Conservation (phyloP, 1,140 invertebrate species). For the Telenomus remus region DNA sequence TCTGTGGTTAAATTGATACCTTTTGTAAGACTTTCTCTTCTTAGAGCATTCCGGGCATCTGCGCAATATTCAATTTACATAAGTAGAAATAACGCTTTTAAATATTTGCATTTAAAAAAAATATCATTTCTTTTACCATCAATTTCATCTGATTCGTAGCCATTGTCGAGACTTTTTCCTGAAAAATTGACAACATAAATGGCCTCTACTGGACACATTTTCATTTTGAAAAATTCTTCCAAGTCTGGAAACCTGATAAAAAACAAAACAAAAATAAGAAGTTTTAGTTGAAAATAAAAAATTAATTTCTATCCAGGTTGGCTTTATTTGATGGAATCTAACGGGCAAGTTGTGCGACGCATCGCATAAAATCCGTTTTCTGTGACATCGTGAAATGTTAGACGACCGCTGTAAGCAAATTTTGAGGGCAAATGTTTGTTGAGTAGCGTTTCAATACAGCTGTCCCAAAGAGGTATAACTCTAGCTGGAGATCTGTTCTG, state of each 20-base stretch:
- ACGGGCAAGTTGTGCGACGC: constrained; percentile 62
- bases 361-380: constrained; percentile 70
- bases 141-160: constrained; percentile 10
- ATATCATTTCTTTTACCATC: constrained; percentile 10
- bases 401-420: constrained; percentile 75
- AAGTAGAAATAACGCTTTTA: neutral
- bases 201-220: constrained; percentile 62
- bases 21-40: constrained; percentile 15
- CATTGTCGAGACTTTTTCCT: neutral
- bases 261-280: neutral
- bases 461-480: constrained; percentile 74
- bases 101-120: neutral
- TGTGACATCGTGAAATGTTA: constrained; percentile 76
- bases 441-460: constrained; percentile 75
- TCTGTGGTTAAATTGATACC: constrained; percentile 41
- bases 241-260: constrained; percentile 65
- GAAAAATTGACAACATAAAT: constrained; percentile 67
- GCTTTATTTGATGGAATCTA: too few species aligned
- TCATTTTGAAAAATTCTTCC: constrained; percentile 65
- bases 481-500: constrained; percentile 71
- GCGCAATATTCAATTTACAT: neutral
- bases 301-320: too few species aligned
- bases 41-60: constrained; percentile 7
- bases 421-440: constrained; percentile 76
- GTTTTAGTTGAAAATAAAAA: neutral